Base-by-base conservation (phyloP, 2,888 invertebrate genomes). In the Bhutanitis thaidina region DNA sequence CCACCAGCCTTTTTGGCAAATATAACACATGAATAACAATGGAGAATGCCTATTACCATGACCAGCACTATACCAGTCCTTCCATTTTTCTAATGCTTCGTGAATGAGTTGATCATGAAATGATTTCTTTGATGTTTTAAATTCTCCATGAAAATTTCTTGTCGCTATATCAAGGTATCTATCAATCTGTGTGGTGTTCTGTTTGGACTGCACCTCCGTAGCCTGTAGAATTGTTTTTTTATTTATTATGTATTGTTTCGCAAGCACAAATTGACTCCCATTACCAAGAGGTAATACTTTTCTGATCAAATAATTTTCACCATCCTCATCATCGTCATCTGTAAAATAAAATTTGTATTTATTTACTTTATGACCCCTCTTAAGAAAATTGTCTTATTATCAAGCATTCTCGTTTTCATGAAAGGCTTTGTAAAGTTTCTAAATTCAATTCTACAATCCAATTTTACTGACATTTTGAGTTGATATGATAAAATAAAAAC, bases 1-100 rank as follows among this genome's bases (percentile, higher is more conserved):
- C 37, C 46, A 52, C 46, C 46, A 52, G 20, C 52, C 52, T 4
- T 4, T 34, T 14, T 16, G 32, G 35, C 52, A 52, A 1, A 46
- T n/a, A 20, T 52, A 43, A 16, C 52, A 52, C 27, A 37, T 52
- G 10, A 47, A 52, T 3, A 47, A 3, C 15, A 47, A 12, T 0
- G 52, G 52, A 0, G 32, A 9, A 7, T 16, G 32, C 14, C 43
- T 36, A 0, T 10, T 7, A 2, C 9, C 29, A 0, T 41, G 10
- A 16, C 15, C 1, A 1, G 3, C n/a, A 7, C 27, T 15, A 9
- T 38, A 25, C 52, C 51, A 46, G 2, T 5, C 13, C 7, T 8
- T 25, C 47, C 47, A 47, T 3, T 3, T 1, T 13, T 32, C 20
- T 25, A 47, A 3, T 1, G 20, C 32, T 0, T 14, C 25, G 10